Base-by-base conservation (phyloP, 2,113 vertebrate species). In the Thomomys bottae region DNA sequence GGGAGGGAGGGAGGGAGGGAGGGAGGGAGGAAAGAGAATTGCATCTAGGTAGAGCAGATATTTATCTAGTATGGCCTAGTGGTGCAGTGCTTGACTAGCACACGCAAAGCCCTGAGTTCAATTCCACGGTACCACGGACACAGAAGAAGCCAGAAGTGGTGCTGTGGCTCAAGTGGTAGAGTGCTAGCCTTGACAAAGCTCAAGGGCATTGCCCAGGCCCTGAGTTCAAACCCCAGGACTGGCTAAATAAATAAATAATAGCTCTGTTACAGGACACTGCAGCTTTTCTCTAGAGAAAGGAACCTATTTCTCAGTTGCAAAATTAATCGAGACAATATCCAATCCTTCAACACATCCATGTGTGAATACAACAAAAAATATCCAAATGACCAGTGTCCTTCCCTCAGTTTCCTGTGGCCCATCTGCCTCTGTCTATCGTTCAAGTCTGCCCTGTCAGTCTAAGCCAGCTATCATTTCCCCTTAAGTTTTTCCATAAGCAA, bases 381-480 rank as follows among this genome's bases (percentile, higher is more conserved):
- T 38, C 32, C 59, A 66, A 68, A 84, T 66, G 45, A 40, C 4
- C 18, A 36, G 87, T 36, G 36, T 59, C 59, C 11, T 94, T n/a
- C 64, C 20, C 45, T 87, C 63, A 54, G 0, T 81, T 88, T 85
- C 68, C 61, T 59, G 82, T 42, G 73, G 49, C 57, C 66, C 77
- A 67, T 4, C 26, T 23, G 10, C 38, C 71, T 93, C 4, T 75
- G 64, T 90, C 45, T 77, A 8, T 72, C 66, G 84, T 87, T 34
- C 81, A 84, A 26, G 36, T 76, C 95, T 70, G 18, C 30, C 77
- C 64, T 38, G 23, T 89, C 76, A 77, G 0, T 79, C 76, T 49
- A 76, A 93, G 68, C 90, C 94, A 94, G 87, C 89, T 83, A 45
- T 90, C 67, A 90, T 93, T 96, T 92, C 40, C 81, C 71, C 61